Percentiles rank a stretch among this genome's conserved stretches.
phyloP scores from a whole-genome alignment of 2,113 vertebrate genomes.

The Xenopus borealis region DNA sequence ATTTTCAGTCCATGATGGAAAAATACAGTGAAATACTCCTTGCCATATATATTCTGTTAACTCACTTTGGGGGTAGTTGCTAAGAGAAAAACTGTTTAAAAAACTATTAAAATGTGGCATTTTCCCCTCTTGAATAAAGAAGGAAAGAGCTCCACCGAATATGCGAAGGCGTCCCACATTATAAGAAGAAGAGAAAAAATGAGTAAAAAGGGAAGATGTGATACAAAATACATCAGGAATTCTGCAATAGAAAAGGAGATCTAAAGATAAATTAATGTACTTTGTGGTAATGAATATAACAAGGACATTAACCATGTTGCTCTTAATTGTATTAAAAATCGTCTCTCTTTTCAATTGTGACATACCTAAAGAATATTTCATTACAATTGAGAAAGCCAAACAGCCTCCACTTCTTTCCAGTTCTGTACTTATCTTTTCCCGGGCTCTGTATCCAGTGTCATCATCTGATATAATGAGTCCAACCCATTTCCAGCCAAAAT shows the following conservation, averaged over 20 bases:
- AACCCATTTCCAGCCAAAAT: slow-evolving; percentile 28
- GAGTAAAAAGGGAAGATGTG: not conserved
- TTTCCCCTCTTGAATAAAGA: not conserved
- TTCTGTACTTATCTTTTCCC: not conserved
- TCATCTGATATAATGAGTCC: slow-evolving; percentile 20
- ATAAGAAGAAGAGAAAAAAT: too few species aligned
- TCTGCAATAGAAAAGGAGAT: too few species aligned
- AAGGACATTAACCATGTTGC: not conserved
- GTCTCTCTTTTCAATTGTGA: not conserved
- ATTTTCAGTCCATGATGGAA: not conserved
- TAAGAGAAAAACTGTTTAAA: not conserved
- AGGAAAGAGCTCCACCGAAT: not conserved
- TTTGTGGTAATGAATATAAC: not conserved
- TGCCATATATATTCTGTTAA: not conserved
- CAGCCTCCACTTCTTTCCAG: not conserved
- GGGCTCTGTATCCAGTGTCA: not conserved
- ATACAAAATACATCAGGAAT: not conserved
- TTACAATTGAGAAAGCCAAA: not conserved
- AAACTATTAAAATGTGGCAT: not conserved
- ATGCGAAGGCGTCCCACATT: not conserved
- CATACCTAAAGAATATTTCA: not conserved
- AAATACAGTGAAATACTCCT: not conserved
- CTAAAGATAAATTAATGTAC: not conserved
- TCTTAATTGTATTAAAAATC: not conserved
- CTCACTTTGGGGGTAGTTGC: not conserved